phyloP scores from a whole-genome alignment of 2,888 invertebrate species.

The Muscina levida region DNA sequence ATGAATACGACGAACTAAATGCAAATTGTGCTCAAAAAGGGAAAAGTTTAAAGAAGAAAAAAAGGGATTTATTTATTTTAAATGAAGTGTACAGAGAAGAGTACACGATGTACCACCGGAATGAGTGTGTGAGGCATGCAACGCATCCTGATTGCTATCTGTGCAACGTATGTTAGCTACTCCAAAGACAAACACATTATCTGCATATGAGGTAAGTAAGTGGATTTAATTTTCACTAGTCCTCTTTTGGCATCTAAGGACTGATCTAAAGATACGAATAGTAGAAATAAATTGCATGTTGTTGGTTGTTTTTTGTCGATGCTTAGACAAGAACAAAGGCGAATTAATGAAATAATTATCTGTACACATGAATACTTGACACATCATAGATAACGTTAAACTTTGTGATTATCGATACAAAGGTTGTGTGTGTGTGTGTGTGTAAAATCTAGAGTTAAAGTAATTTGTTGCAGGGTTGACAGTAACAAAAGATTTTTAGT shows the following conservation, averaged over 20 bases:
- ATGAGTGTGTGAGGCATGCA: not conserved
- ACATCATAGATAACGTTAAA: not conserved
- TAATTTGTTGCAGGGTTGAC: too few relatives aligned
- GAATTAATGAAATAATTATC: slow-evolving; percentile 31
- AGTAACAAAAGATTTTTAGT: too few relatives aligned
- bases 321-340: slow-evolving; percentile 1
- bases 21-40: slow-evolving; percentile 23
- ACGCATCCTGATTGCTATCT: slow-evolving; percentile 55
- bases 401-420: not conserved
- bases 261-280: slow-evolving; percentile 46
- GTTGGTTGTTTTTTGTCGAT: not conserved
- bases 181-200: slow-evolving; percentile 3
- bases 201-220: slow-evolving; percentile 44
- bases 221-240: slow-evolving; percentile 28
- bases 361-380: slow-evolving; percentile 10
- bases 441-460: not conserved
- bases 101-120: not conserved
- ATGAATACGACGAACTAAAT: slow-evolving; percentile 14
- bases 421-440: not conserved
- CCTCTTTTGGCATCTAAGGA: slow-evolving; percentile 8
- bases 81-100: slow-evolving; percentile 1
- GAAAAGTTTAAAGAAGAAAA: not conserved
- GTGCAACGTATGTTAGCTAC: slow-evolving; percentile 12
- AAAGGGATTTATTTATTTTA: slow-evolving; percentile 37
- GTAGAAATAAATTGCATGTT: slow-evolving; percentile 7